Base-by-base conservation (phyloP, 2,797 vertebrate species). In the Parauchenoglanis punctatus region DNA sequence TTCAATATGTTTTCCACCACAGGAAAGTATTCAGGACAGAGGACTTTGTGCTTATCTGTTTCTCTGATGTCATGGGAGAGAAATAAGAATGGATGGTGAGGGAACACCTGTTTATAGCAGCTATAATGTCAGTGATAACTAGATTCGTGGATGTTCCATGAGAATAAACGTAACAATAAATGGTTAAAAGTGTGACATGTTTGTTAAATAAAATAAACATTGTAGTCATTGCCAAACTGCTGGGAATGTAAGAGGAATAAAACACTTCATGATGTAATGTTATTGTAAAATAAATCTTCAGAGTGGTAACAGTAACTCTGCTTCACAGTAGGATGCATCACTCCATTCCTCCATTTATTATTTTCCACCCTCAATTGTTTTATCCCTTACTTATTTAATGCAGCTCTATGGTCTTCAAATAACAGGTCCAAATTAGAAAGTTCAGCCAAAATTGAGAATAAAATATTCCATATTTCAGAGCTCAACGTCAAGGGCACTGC, bases 281-380 rank as follows among this genome's bases (percentile, higher is more conserved):
- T 40, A 75, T 49, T 75, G 73, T 23, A 52, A 49, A 76, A n/a
- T 52, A 76, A 76, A n/a, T 52, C 73, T n/a, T 76, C 23, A 72
- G 8, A 8, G 11, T 46, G 20, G 1, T 25, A 73, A 46, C 44
- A 6, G 20, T 25, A 49, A 46, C 11, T 46, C 70, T 70, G 13
- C 65, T 35, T 35, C 31, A 8, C 31, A 67, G 4, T 35, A 15
- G 67, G 23, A 70, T 18, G 18, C 35, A 76, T n/a, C 73, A 76
- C 73, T 25, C 12, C 12, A 76, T 76, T 28, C 46, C 25, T 28
- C 28, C 46, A 54, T 17, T 76, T 52, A 52, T 76, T 52, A 58
- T 80, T 80, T 58, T 56, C 77, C 28, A 25, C 35, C 5, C 6
- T 25, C 18, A 35, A 35, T 1, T 23, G 54, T 40, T 80, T 80